Evolutionary conservation across 2,113 vertebrate species (phyloP).

Genomic region (Synchiropus splendidus): DNA sequence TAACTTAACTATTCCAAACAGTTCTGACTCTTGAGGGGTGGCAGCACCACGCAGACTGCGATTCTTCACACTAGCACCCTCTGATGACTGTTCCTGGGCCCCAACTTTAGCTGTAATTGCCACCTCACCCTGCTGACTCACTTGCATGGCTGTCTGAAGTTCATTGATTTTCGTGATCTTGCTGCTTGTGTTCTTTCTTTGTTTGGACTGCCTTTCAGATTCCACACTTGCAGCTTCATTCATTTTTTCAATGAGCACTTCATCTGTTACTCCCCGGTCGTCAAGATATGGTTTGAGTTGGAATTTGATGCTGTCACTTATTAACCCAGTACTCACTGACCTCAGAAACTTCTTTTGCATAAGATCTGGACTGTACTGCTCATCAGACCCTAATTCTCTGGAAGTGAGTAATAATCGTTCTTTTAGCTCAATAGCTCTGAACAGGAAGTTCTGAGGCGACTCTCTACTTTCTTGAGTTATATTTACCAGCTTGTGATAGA

Average conservation of each 20-base stretch:
- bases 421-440: conserved; percentile 6
- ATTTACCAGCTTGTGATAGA: conserved; percentile 1
- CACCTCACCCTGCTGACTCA: neutral
- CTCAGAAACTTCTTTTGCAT: neutral
- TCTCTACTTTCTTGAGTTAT: neutral
- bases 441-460: conserved; percentile 10
- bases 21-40: neutral
- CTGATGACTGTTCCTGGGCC: neutral
- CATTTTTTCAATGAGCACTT: neutral
- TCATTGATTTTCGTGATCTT: neutral
- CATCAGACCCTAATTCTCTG: neutral
- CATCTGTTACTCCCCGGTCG: neutral
- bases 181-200: too few relatives aligned
- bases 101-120: neutral
- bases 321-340: neutral
- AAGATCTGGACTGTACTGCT: too few relatives aligned
- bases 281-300: neutral
- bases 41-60: neutral
- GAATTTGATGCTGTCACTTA: neutral
- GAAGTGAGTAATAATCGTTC: conserved; percentile 8
- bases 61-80: neutral
- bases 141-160: neutral
- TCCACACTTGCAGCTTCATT: neutral
- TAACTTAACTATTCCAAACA: neutral
- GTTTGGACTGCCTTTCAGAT: neutral